Base-by-base conservation (phyloP, 2,888 invertebrate genomes). In the Geotrupes spiniger region DNA sequence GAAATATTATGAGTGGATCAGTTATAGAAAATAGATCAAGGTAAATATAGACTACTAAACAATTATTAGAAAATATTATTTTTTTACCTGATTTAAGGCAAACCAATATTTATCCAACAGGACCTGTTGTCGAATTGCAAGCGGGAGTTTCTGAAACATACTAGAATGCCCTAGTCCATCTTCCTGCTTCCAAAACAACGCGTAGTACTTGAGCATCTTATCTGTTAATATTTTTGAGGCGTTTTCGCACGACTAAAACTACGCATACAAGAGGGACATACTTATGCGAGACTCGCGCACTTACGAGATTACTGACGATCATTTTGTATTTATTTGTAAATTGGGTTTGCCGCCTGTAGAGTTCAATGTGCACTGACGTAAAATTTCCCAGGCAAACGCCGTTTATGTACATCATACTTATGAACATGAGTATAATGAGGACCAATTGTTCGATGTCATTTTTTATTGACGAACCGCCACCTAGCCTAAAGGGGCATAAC, bases 21-120 rank as follows among this genome's bases (percentile, higher is more conserved):
- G n/a, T n/a, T n/a, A n/a, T n/a, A n/a, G n/a, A n/a, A n/a, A n/a
- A n/a, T n/a, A n/a, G n/a, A n/a, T n/a, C n/a, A n/a, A n/a, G n/a
- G n/a, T n/a, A n/a, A n/a, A n/a, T n/a, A n/a, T n/a, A n/a, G n/a
- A n/a, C n/a, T n/a, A n/a, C n/a, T n/a, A n/a, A n/a, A n/a, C n/a
- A n/a, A n/a, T n/a, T n/a, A n/a, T n/a, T n/a, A n/a, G n/a, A n/a
- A 29, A 29, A 12, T 10, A 14, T 33, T n/a, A n/a, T 3, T 8
- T 16, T 5, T 8, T 45, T 29, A 50, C 50, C 38, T 52, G 51
- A 46, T 48, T 44, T 8, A 54, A 33, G 6, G 54, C 53, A 37
- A 50, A 53, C 57, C 57, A 57, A 36, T 49, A 57, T 21, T 47
- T 45, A 38, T 57, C 57, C 10, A 57, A 45, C 8, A 51, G 37